These are phyloP conservation scores for Phenganax stokvisi DNA, from an alignment of 92 coral and sea anemone species.

Conservation along the genomic window DNA sequence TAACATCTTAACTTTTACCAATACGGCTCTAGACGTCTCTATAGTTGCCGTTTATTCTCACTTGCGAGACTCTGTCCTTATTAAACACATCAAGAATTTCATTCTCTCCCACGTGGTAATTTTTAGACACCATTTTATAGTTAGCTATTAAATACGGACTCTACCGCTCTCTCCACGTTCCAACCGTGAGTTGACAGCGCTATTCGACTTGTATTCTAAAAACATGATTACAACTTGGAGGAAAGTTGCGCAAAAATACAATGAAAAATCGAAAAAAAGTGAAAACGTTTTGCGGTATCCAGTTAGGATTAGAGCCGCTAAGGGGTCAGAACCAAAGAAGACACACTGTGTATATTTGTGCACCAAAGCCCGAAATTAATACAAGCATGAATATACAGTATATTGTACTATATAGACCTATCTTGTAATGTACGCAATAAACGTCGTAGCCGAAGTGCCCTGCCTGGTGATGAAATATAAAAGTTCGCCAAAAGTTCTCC, in stretches of 20 bases:
- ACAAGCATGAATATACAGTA: no score
- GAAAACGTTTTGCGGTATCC: no score
- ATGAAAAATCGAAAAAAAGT: no score
- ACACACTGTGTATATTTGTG: no score
- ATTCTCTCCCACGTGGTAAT: background rate
- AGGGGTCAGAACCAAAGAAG: no score
- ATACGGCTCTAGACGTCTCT: background rate
- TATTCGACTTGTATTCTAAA: slow-evolving; percentile 79
- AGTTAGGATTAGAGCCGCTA: no score
- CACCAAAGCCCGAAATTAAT: no score
- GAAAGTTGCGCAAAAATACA: slow-evolving; percentile 19
- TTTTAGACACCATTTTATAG: background rate
- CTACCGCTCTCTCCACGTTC: slow-evolving; percentile 91
- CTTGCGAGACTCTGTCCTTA: background rate
- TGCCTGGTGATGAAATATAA: no score
- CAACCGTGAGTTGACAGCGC: slow-evolving; percentile 89
- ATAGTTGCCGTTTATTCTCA: background rate
- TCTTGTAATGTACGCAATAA: no score
- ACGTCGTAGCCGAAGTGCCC: no score
- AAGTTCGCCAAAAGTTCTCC: no score
- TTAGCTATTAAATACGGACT: slow-evolving; percentile 79
- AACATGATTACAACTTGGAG: background rate
- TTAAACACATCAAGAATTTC: background rate
- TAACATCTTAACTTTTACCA: background rate
- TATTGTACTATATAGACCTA: no score